Percentiles rank a stretch among this genome's conserved stretches.
Evolutionary conservation across 1,140 invertebrate species (phyloP).

Genomic region (Drosophila melanica): DNA sequence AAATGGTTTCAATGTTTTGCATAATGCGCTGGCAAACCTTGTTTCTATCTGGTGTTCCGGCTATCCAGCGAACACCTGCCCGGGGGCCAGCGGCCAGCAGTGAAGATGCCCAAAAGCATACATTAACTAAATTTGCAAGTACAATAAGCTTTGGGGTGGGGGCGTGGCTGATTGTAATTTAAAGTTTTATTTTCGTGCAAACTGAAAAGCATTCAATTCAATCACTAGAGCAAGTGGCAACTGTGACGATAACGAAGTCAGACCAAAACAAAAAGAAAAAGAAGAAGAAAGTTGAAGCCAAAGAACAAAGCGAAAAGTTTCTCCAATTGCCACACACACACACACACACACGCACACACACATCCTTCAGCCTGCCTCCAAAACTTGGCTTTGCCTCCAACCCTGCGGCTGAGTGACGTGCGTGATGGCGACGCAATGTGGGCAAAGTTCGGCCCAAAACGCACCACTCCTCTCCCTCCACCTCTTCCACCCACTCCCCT

Average conservation of each 20-base stretch:
- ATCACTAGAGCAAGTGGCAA: constrained; percentile 53
- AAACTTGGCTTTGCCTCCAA: constrained; percentile 19
- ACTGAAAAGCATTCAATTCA: constrained; percentile 62
- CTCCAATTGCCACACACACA: constrained; percentile 17
- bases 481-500: neutral
- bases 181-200: constrained; percentile 56
- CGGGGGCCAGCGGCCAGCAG: constrained; percentile 3
- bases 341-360: constrained; percentile 1
- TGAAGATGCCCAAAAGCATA: constrained; percentile 27
- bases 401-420: constrained; percentile 28
- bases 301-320: constrained; percentile 58
- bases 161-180: constrained; percentile 59
- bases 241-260: constrained; percentile 24
- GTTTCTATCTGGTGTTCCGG: neutral
- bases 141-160: constrained; percentile 8
- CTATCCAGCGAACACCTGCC: constrained; percentile 15
- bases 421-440: constrained; percentile 46
- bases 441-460: constrained; percentile 9
- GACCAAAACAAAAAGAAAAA: constrained; percentile 32
- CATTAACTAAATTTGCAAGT: constrained; percentile 62
- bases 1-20: constrained; percentile 48
- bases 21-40: constrained; percentile 38
- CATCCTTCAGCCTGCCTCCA: neutral
- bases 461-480: neutral
- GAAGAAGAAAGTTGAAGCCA: constrained; percentile 50